Conservation (phyloP, 2,113 vertebrate genomes). For the Lipophrys pholis region DNA sequence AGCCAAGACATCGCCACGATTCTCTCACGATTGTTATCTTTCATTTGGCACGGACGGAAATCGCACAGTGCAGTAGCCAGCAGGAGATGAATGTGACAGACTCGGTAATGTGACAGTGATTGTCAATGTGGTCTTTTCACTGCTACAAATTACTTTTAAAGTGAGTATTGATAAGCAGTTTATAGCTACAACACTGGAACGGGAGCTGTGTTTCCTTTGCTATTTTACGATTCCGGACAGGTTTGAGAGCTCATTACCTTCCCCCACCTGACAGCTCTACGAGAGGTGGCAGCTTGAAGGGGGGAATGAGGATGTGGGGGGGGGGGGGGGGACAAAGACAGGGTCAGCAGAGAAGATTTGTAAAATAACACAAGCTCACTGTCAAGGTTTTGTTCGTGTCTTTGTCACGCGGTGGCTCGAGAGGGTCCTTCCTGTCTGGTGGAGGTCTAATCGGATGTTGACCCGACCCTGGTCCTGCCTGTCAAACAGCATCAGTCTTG, state of each 20-base stretch:
- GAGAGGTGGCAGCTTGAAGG: slow-evolving; percentile 26
- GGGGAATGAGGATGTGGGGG: slow-evolving; percentile 7
- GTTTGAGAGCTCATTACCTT: slow-evolving; percentile 53
- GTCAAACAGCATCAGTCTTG: slow-evolving; percentile 60
- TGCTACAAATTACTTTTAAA: slow-evolving; percentile 1
- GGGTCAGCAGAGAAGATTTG: slow-evolving; percentile 24
- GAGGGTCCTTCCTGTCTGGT: slow-evolving; percentile 37
- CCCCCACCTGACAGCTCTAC: slow-evolving; percentile 45
- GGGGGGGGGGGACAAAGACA: not conserved
- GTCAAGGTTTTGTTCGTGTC: slow-evolving; percentile 51
- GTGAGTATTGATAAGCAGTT: slow-evolving; percentile 31
- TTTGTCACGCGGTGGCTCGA: slow-evolving; percentile 29
- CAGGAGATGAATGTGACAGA: no score
- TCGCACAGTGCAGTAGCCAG: no score
- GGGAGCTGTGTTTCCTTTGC: not conserved
- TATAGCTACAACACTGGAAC: not conserved
- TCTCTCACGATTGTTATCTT: no score
- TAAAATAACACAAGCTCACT: slow-evolving; percentile 49
- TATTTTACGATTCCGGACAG: slow-evolving; percentile 33
- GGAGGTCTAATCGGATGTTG: slow-evolving; percentile 62
- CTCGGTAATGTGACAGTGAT: not conserved
- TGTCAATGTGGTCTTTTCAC: slow-evolving; percentile 23
- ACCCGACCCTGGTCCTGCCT: slow-evolving; percentile 52
- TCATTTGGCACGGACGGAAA: no score
- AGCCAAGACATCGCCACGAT: no score